These are phyloP conservation scores for Rhodophaea formosa DNA, from an alignment of 2,888 invertebrate species.

Conservation along the genomic window DNA sequence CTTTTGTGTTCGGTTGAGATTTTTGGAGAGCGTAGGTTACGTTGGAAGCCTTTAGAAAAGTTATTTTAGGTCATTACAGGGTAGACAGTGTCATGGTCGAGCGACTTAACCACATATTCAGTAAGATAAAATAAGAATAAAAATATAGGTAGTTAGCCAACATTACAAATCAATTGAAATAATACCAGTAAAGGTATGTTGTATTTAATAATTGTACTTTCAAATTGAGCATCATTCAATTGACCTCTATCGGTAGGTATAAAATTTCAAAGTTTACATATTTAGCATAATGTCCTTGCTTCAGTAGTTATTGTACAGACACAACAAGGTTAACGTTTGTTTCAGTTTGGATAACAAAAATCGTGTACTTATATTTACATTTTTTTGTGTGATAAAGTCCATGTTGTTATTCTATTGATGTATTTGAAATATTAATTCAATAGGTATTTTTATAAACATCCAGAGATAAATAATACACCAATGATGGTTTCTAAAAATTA, in stretches of 20 bases:
- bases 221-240: background rate
- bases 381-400: background rate
- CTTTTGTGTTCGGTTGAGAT: constrained; percentile 1
- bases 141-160: no score
- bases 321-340: background rate
- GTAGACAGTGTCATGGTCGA: no score
- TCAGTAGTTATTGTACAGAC: background rate
- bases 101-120: no score
- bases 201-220: background rate
- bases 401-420: background rate
- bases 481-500: no score
- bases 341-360: background rate
- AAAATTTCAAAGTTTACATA: background rate
- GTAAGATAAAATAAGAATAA: no score
- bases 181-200: background rate
- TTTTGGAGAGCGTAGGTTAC: background rate
- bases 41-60: background rate
- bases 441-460: no score
- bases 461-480: no score
- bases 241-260: background rate
- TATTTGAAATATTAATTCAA: background rate
- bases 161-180: no score
- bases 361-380: background rate
- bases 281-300: constrained; percentile 2
- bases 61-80: no score